Evolutionary conservation across 2,113 vertebrate species (phyloP).

Genomic region (Centropristis striata): DNA sequence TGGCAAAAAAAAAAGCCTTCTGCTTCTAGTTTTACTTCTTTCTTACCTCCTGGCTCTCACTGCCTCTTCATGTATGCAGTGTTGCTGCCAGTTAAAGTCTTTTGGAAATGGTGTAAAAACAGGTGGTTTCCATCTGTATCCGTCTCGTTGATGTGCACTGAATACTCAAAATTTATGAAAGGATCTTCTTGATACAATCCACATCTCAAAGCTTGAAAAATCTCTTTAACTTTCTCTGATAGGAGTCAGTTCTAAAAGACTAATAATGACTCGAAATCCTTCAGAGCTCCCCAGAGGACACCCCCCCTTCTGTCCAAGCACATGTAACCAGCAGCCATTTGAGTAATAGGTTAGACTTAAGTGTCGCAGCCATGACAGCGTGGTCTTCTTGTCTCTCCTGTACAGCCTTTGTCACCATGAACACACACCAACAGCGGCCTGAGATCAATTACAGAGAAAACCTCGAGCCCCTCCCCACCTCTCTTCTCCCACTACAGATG

Average conservation of each 20-base stretch:
- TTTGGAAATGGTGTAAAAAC: not conserved
- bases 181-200: not conserved
- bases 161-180: not conserved
- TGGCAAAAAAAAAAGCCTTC: not conserved
- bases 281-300: not conserved
- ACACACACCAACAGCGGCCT: constrained; percentile 20
- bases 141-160: not conserved
- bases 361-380: constrained; percentile 34
- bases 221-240: not conserved
- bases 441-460: constrained; percentile 71
- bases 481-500: constrained; percentile 68
- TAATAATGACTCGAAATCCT: not conserved
- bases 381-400: constrained; percentile 13
- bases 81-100: not conserved
- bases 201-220: no score
- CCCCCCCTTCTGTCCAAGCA: not conserved
- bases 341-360: constrained; percentile 48
- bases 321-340: not conserved
- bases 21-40: not conserved
- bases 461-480: constrained; percentile 24
- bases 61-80: not conserved
- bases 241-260: not conserved
- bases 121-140: not conserved
- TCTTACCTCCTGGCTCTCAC: not conserved
- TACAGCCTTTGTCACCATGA: constrained; percentile 48